Evolutionary conservation across 2,888 invertebrate species (phyloP), one percentile per base, ranked within the genome.

Genomic region (Drosophila colorata): DNA sequence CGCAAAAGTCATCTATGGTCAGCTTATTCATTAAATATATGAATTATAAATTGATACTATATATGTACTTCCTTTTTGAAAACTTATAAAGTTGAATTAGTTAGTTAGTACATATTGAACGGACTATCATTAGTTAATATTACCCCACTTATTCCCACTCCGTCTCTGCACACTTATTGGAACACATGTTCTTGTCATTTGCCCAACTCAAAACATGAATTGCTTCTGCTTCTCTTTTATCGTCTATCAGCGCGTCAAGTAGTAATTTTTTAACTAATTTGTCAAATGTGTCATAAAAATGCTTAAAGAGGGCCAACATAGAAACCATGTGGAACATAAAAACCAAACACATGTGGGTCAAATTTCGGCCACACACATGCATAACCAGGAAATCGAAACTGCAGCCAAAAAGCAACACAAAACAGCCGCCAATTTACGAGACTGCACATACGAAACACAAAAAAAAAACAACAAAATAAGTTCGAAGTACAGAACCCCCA

Each of bases 261-360:
- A 63, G 74, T 81, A 74, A 81, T 78, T 74, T 85, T 74, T 76
- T 70, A 78, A 85, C 87, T 70, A 87, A 87, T 87, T 84, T 85
- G 87, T 84, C 86, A 82, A 78, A 82, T 78, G 70, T 70, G 70
- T 74, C 87, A 73, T 87, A 64, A 87, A 83, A 64, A 52, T 49
- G 66, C 55, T 69, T 55, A 49, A 65, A 41, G 63, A 38, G 46
- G 28, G 47, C 11, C 40, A 40, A 7, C 41, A 41, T 14, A 14
- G 13, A 35, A 35, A 58, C 48, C 49, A 57, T 48, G 23, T 44
- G 46, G 16, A 43, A 38, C 66, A 63, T 63, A 49, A 59, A 61
- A n/a, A 58, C 58, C 56, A 40, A 20, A 56, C 67, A 67, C 72
- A 75, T 75, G 53, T 75, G 63, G 77, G 74, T 75, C 77, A 72